Evolutionary conservation across 2,113 vertebrate genomes (phyloP), one percentile per base, ranked within the genome.

Genomic region (Nothocercus julius): DNA sequence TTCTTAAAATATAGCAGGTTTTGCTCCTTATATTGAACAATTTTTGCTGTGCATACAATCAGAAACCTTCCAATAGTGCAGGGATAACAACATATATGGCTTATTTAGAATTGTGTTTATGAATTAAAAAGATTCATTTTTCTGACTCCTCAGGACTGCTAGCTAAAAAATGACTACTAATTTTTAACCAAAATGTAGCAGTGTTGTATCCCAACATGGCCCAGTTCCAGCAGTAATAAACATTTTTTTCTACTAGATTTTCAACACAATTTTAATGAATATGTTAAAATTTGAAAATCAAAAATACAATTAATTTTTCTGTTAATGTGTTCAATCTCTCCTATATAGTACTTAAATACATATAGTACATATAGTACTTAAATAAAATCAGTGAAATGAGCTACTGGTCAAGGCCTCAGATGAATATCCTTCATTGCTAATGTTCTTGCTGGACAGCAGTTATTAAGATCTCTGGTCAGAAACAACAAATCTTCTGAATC

Each of bases 151-250:
- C 74, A 84, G 69, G 21, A 88, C 59, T 94, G 61, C 66, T 94
- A 94, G 68, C 74, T 86, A 64, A 95, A 91, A 95, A 85, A 95
- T 32, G 80, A 58, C 77, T 89, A 13, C 64, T 96, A 76, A 91
- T 79, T 78, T 87, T 90, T 85, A 82, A 66, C 36, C 81, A 53
- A 58, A 95, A 95, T 95, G 81, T 73, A 91, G 67, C 59, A 64
- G 9, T 78, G 51, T 20, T 47, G 56, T 76, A 95, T 89, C 44
- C 63, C 38, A 94, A 38, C 34, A 86, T 88, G 84, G 87, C 66
- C 68, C 58, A 76, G 64, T 91, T 87, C 93, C 91, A 94, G 74
- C n/a, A 93, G 75, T 69, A 82, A 91, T 91, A 95, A 90, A 87
- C 70, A 94, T 96, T 87, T 94, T 49, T 87, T 95, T 22, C 81